phyloP scores from a whole-genome alignment of 2,797 vertebrate genomes.

The Bovichtus variegatus region DNA sequence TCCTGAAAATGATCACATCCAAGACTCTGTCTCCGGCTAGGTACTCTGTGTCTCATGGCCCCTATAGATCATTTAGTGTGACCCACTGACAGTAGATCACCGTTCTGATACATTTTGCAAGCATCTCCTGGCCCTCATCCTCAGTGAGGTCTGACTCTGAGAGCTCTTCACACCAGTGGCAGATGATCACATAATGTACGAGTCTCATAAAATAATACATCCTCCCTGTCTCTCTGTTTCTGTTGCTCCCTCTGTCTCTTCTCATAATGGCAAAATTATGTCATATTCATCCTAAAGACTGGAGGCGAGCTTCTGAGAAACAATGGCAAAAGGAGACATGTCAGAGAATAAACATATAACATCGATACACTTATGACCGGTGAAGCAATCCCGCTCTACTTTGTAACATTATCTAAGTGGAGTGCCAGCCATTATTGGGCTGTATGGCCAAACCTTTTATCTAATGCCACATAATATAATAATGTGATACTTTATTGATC shows the following conservation, averaged over 20 bases:
- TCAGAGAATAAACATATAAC: constrained; percentile 28
- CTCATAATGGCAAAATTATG: background rate
- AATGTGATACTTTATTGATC: constrained; percentile 57
- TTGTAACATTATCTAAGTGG: constrained; percentile 57
- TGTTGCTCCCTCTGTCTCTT: constrained; percentile 14
- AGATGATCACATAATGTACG: constrained; percentile 3
- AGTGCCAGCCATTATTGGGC: constrained; percentile 39
- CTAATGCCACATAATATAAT: constrained; percentile 58
- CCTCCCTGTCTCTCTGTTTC: background rate
- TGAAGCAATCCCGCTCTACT: constrained; percentile 43
- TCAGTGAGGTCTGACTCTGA: no score
- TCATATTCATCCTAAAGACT: constrained; percentile 17
- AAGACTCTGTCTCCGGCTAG: no score
- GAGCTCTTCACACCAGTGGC: constrained; percentile 31
- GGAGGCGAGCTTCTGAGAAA: constrained; percentile 8
- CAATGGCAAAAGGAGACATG: constrained; percentile 23
- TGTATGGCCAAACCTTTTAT: constrained; percentile 38
- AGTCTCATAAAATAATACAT: constrained; percentile 32
- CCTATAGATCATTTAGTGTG: background rate
- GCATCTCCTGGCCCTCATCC: constrained; percentile 8
- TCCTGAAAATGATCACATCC: background rate
- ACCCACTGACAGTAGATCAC: constrained; percentile 10
- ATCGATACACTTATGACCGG: constrained; percentile 31
- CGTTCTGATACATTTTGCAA: no score
- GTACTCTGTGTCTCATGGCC: background rate